Percentiles rank a stretch among this genome's conserved stretches.
Conservation (phyloP, 2,888 invertebrate genomes). For the Netelia virgata region DNA sequence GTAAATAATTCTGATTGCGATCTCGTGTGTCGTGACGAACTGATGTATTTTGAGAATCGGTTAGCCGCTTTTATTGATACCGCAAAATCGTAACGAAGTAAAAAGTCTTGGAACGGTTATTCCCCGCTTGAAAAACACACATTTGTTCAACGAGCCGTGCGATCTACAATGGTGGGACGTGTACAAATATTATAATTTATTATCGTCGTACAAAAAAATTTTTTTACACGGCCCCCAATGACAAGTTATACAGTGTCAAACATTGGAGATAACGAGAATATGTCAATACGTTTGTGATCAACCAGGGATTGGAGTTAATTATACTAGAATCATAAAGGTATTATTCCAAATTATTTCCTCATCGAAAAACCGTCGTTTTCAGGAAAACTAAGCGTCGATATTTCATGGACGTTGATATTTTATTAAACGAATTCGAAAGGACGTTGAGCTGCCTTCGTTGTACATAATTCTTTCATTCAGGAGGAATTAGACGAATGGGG, state of each 20-base stretch:
- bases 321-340: too few relatives aligned
- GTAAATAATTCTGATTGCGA: background rate
- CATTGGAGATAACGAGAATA: constrained; percentile 14
- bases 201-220: background rate
- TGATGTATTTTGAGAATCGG: constrained; percentile 17
- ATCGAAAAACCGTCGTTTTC: too few relatives aligned
- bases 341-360: too few relatives aligned
- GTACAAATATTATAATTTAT: constrained; percentile 3
- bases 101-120: background rate
- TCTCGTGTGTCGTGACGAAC: background rate
- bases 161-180: background rate
- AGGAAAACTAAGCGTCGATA: too few relatives aligned
- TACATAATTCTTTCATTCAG: too few relatives aligned
- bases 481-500: too few relatives aligned
- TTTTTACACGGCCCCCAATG: background rate
- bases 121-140: background rate
- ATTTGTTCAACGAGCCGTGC: background rate
- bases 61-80: constrained; percentile 14
- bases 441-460: too few relatives aligned
- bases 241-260: background rate
- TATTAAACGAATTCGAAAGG: too few relatives aligned
- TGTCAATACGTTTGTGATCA: background rate
- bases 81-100: background rate
- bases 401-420: too few relatives aligned
- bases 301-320: too few relatives aligned